Evolutionary conservation across 92 coral and sea anemone genomes (phyloP).

Genomic region (Porites divaricata): DNA sequence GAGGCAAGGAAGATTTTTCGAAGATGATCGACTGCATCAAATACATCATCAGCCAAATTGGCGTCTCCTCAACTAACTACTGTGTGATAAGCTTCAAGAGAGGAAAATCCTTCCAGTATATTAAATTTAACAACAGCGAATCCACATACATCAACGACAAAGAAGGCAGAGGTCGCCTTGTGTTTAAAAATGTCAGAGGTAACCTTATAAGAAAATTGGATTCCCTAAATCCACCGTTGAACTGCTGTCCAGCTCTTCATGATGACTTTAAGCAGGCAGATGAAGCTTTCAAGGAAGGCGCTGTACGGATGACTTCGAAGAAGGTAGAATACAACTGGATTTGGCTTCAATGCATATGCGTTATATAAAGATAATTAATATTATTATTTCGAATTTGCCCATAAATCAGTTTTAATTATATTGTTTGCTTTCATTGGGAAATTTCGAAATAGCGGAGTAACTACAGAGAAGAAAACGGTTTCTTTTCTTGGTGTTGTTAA

Average conservation of each 20-base stretch:
- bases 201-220: slow-evolving; percentile 13
- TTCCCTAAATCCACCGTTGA: not conserved
- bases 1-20: slow-evolving; percentile 11
- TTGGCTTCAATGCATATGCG: too few relatives aligned
- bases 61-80: slow-evolving; percentile 32
- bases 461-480: too few relatives aligned
- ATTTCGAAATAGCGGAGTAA: too few relatives aligned
- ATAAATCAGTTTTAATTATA: too few relatives aligned
- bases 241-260: slow-evolving; percentile 29
- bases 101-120: slow-evolving; percentile 31
- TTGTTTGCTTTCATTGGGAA: too few relatives aligned
- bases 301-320: slow-evolving; percentile 1
- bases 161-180: not conserved
- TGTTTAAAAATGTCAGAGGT: not conserved
- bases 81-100: slow-evolving; percentile 30
- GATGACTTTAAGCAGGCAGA: slow-evolving; percentile 32
- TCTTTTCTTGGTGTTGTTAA: too few relatives aligned
- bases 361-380: too few relatives aligned
- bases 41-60: slow-evolving; percentile 6
- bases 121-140: slow-evolving; percentile 14
- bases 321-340: slow-evolving; percentile 8
- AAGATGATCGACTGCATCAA: slow-evolving; percentile 39
- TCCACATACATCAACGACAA: not conserved
- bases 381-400: too few relatives aligned
- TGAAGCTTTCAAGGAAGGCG: slow-evolving; percentile 1